These are phyloP conservation scores for Lagenorhynchus albirostris DNA, from an alignment of 2,113 vertebrate species.

Conservation along the genomic window DNA sequence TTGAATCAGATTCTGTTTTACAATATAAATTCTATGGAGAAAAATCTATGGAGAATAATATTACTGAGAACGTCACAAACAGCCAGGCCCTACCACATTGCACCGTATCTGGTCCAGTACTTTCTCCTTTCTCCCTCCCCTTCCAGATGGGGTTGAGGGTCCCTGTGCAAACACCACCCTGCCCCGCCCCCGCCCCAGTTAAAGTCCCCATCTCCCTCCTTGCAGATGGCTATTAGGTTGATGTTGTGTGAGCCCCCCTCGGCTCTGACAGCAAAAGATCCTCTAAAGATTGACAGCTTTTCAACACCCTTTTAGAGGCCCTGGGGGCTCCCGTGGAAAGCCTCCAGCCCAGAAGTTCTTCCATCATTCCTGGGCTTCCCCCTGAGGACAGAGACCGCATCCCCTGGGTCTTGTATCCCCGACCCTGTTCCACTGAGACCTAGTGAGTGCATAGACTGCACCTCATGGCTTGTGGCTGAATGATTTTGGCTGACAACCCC, in stretches of 20 bases:
- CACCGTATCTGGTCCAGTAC: neutral
- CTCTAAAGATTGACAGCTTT: neutral
- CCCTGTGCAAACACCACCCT: neutral
- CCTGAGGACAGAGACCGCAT: neutral
- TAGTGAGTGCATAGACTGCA: rapidly evolving
- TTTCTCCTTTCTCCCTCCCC: neutral
- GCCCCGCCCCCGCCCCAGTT: rapidly evolving
- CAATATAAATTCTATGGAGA: neutral
- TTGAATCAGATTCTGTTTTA: neutral
- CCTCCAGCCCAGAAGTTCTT: neutral
- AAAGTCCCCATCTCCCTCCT: too few species aligned
- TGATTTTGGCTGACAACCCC: neutral
- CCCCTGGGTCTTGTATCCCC: neutral
- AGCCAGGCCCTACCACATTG: too few species aligned
- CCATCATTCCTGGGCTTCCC: neutral
- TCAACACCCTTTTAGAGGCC: too few species aligned
- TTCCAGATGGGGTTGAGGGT: neutral
- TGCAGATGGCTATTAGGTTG: neutral
- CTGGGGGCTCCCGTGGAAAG: neutral
- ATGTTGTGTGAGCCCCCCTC: rapidly evolving
- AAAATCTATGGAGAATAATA: neutral
- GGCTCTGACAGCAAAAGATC: neutral
- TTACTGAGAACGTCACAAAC: neutral
- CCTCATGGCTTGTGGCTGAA: neutral
- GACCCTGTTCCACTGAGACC: neutral